Conservation (phyloP, 2,797 vertebrate species). For the Phrynocephalus forsythii region DNA sequence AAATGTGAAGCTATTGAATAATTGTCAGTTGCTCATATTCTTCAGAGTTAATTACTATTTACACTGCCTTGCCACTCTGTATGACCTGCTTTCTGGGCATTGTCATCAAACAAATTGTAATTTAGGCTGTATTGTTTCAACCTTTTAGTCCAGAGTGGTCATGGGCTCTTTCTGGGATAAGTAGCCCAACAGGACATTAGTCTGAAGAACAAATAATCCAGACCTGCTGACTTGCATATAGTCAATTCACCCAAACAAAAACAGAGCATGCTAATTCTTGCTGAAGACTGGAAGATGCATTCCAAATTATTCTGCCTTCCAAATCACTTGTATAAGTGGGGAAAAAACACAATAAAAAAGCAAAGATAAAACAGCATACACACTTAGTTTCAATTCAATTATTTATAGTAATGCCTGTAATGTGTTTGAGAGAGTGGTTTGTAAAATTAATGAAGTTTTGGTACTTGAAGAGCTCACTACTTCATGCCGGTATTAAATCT, state of each 20-base stretch:
- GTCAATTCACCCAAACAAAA: slow-evolving; percentile 24
- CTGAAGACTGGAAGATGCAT: slow-evolving; percentile 22
- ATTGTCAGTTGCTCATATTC: neutral
- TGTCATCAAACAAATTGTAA: slow-evolving; percentile 14
- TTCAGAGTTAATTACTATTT: slow-evolving; percentile 18
- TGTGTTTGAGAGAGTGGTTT: slow-evolving; percentile 62
- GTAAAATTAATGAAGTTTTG: slow-evolving; percentile 74
- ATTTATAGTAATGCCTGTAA: slow-evolving; percentile 65
- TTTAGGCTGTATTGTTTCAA: slow-evolving; percentile 25
- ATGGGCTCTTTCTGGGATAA: slow-evolving; percentile 10
- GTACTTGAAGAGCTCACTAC: slow-evolving; percentile 47
- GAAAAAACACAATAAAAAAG: slow-evolving; percentile 48
- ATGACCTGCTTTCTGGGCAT: neutral
- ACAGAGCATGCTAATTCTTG: slow-evolving; percentile 15
- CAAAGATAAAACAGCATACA: slow-evolving; percentile 47
- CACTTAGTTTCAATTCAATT: slow-evolving; percentile 67
- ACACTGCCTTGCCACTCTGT: slow-evolving; percentile 7
- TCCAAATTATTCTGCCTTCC: slow-evolving; percentile 35
- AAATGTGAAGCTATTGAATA: slow-evolving; percentile 11
- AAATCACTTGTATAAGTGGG: slow-evolving; percentile 51
- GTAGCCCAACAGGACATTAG: slow-evolving; percentile 22
- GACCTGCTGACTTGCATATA: neutral
- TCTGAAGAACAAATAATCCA: neutral
- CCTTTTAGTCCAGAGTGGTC: slow-evolving; percentile 11
- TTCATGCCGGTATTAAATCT: slow-evolving; percentile 62